Percentiles rank a stretch among this genome's conserved stretches.
Evolutionary conservation across 2,888 invertebrate genomes (phyloP).

Genomic region (Philonicus albiceps): DNA sequence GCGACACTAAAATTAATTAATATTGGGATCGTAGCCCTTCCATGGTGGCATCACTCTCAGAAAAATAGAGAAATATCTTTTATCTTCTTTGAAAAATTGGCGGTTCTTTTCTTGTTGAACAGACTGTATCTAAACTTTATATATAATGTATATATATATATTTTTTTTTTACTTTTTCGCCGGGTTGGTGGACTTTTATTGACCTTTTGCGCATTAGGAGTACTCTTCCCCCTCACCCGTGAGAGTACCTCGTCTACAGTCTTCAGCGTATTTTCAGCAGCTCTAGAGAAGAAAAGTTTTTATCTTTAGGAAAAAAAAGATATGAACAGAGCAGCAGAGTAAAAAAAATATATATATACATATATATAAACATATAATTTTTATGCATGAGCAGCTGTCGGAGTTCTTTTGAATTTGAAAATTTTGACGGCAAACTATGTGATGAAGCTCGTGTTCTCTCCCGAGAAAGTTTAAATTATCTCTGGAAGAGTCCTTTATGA

Average conservation of each 20-base stretch:
- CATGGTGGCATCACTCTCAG: too few species aligned
- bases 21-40: too few species aligned
- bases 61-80: too few species aligned
- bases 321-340: background rate
- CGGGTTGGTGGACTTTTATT: background rate
- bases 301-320: background rate
- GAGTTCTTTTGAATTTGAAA: background rate
- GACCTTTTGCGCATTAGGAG: conserved; percentile 7
- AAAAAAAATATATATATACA: background rate
- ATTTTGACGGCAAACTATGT: background rate
- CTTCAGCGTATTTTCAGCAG: background rate
- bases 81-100: too few species aligned
- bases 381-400: background rate
- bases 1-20: too few species aligned
- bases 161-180: background rate
- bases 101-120: too few species aligned
- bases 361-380: background rate
- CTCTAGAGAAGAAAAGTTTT: background rate
- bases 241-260: background rate
- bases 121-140: background rate
- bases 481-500: background rate
- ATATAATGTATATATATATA: background rate
- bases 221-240: background rate
- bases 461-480: background rate
- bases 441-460: background rate